Base-by-base conservation (phyloP, 2,888 invertebrate genomes). In the Epinotia demarniana region DNA sequence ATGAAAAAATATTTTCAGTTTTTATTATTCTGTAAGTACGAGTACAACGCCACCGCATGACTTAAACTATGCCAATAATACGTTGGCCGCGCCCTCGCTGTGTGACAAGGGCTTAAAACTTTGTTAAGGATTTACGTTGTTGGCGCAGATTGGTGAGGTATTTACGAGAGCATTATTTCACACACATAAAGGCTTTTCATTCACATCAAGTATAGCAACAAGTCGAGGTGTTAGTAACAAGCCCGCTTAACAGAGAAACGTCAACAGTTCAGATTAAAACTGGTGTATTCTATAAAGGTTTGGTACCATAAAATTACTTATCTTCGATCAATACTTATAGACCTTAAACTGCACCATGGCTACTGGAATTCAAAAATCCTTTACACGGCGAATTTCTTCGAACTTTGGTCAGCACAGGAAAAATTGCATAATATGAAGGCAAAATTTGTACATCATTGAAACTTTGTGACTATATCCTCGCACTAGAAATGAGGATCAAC, bases 161-260 rank as follows among this genome's bases (percentile, higher is more conserved):
- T 67, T 67, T 67, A 67, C 39, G 39, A 67, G 33, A 55, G 67
- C 57, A 55, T 67, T 67, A 67, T 39, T 55, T 19, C 19, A 67
- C 39, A 55, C 18, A 55, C 18, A 57, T 19, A 13, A 43, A 57
- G 67, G 67, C 39, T 67, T 67, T 57, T 39, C 57, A 67, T 57
- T n/a, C n/a, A n/a, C 67, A 57, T 43, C 67, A 67, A 67, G 39
- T 6, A n/a, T 33, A 55, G 67, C 3, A 27, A 27, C 23, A 27
- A 27, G 23, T 57, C 0, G 39, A 19, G 67, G 33, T 55, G 39
- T 67, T 9, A 57, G 39, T 39, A 39, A 39, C 55, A 67, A 57
- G 13, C 66, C 55, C 9, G 33, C 55, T 19, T 57, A 67, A 39
- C 57, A 18, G 53, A 16, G 5, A 3, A 9, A 9, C 55, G 19